These are phyloP conservation scores for Tetraodon nigroviridis DNA, from an alignment of 2,113 vertebrate genomes.

Conservation along the genomic window DNA sequence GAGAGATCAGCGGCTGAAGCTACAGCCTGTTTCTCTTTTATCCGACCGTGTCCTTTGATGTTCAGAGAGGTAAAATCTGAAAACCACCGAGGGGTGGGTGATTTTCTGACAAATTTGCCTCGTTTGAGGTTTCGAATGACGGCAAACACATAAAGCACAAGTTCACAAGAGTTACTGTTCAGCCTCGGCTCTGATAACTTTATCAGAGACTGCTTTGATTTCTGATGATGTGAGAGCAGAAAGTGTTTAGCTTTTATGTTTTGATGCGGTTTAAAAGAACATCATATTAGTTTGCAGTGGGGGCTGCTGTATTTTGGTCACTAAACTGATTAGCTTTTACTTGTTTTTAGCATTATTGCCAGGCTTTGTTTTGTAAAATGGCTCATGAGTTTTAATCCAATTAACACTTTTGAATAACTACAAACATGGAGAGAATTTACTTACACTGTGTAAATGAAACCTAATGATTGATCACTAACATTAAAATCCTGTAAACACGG, in stretches of 20 bases:
- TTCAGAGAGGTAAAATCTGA: background rate
- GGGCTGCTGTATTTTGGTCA: background rate
- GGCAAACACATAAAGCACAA: background rate
- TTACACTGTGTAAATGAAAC: too few species aligned
- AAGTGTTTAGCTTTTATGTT: background rate
- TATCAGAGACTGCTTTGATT: conserved; percentile 15
- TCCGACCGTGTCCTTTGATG: conserved; percentile 36
- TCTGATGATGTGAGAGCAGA: background rate
- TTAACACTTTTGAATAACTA: too few species aligned
- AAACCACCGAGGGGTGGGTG: background rate
- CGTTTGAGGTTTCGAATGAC: conserved; percentile 32
- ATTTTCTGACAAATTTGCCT: conserved; percentile 36
- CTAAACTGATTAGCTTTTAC: too few species aligned
- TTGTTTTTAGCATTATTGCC: too few species aligned
- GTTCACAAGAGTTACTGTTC: background rate
- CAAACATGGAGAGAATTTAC: too few species aligned
- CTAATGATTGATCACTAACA: too few species aligned
- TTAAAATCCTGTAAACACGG: too few species aligned
- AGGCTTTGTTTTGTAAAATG: too few species aligned
- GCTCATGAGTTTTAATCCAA: too few species aligned
- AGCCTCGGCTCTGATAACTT: background rate
- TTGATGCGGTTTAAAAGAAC: background rate
- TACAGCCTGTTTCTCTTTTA: conserved; percentile 45
- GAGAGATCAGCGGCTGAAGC: conserved; percentile 20
- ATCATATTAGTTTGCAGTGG: background rate